Evolutionary conservation across 1,140 invertebrate species (phyloP).

Genomic region (Neelides sp.): DNA sequence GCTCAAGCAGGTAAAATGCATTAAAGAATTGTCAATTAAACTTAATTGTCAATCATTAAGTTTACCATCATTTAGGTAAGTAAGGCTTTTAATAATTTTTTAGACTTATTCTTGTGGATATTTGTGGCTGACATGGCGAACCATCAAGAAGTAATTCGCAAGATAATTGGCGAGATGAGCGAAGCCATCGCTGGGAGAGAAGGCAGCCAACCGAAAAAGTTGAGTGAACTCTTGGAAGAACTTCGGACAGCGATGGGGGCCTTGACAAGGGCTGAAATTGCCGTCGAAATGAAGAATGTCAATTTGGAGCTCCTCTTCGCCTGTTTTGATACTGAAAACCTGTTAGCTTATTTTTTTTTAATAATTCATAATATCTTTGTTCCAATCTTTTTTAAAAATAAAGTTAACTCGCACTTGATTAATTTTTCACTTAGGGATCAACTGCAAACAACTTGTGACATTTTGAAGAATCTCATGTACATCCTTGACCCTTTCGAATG

Average conservation of each 20-base stretch:
- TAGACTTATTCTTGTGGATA: no score
- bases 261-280: slow-evolving; percentile 13
- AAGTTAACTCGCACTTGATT: background rate
- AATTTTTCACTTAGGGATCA: slow-evolving; percentile 13
- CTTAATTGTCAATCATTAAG: no score
- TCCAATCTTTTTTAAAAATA: background rate
- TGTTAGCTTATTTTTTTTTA: slow-evolving; percentile 1
- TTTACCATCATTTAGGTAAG: no score
- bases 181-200: no score
- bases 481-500: slow-evolving; percentile 18
- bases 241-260: slow-evolving; percentile 19
- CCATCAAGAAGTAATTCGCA: no score
- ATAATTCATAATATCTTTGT: background rate
- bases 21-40: no score
- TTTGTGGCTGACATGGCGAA: no score
- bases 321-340: slow-evolving; percentile 19
- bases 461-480: slow-evolving; percentile 24
- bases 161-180: no score
- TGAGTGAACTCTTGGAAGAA: slow-evolving; percentile 14
- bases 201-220: no score
- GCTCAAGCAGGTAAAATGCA: no score
- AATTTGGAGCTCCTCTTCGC: slow-evolving; percentile 23
- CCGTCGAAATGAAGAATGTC: slow-evolving; percentile 6
- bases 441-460: slow-evolving; percentile 22
- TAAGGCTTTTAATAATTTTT: no score